Percentiles rank a stretch among this genome's conserved stretches.
Conservation (phyloP, 2,113 vertebrate genomes). For the Tetrao urogallus region DNA sequence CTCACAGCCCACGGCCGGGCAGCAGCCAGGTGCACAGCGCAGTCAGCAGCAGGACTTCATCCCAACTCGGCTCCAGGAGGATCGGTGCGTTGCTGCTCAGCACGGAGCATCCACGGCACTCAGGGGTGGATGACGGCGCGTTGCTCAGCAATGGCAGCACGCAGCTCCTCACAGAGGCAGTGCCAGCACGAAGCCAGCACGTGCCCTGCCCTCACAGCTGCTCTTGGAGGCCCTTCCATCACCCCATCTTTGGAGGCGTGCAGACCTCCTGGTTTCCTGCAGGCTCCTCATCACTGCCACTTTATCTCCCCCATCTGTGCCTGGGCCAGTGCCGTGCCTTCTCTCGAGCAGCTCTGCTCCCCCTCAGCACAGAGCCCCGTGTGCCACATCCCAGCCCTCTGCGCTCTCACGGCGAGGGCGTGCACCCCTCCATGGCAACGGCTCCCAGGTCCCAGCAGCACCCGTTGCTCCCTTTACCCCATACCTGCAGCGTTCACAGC, state of each 20-base stretch:
- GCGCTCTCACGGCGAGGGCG: neutral
- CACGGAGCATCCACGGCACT: neutral
- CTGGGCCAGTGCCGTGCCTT: neutral
- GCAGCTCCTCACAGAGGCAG: neutral
- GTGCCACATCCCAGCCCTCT: too few species aligned
- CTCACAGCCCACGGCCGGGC: neutral
- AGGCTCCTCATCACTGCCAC: neutral
- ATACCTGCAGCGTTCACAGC: fast-evolving
- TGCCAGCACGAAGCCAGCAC: neutral
- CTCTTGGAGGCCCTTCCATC: constrained; percentile 50
- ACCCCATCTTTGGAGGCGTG: neutral
- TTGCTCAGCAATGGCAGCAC: neutral
- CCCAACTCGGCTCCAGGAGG: neutral
- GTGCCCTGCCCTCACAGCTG: neutral
- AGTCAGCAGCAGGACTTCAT: neutral
- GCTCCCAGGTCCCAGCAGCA: neutral
- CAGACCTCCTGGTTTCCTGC: constrained; percentile 31
- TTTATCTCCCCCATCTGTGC: neutral
- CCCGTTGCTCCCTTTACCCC: neutral
- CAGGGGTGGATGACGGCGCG: neutral
- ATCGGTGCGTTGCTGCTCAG: fast-evolving
- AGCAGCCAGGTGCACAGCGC: neutral
- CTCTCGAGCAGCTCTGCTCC: neutral
- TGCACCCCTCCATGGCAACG: fast-evolving
- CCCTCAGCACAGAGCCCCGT: neutral